phyloP scores from a whole-genome alignment of 1,140 invertebrate genomes.

The Psilanteris sp. region DNA sequence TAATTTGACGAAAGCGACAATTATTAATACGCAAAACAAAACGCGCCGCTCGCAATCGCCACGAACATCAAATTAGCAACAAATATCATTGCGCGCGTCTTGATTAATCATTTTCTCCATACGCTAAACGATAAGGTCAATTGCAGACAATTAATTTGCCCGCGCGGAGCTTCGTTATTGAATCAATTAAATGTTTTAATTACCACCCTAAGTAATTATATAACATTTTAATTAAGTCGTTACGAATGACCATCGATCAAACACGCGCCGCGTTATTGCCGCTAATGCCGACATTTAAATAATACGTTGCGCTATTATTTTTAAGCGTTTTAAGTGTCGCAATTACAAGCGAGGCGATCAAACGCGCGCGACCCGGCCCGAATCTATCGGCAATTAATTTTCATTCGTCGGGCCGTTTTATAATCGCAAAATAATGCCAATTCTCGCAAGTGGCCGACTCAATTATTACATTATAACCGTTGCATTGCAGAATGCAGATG shows the following conservation, averaged over 20 bases:
- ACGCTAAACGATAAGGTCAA: constrained; percentile 53
- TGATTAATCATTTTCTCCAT: constrained; percentile 44
- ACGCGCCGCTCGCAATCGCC: too few relatives aligned
- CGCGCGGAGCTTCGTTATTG: constrained; percentile 31
- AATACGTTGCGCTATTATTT: constrained; percentile 17
- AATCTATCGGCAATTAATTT: constrained; percentile 40
- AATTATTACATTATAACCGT: constrained; percentile 50
- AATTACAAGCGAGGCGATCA: constrained; percentile 32
- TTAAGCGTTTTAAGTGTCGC: not conserved
- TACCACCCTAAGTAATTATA: constrained; percentile 43
- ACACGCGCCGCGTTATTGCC: constrained; percentile 30
- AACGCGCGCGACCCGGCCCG: constrained; percentile 1
- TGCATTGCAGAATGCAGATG: constrained; percentile 31
- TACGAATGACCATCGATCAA: constrained; percentile 37
- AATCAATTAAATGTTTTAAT: constrained; percentile 56
- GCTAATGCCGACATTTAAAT: constrained; percentile 24
- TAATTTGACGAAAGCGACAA: too few relatives aligned
- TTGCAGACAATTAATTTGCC: constrained; percentile 50
- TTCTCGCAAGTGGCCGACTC: constrained; percentile 31
- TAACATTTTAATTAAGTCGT: constrained; percentile 52
- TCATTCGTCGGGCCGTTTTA: constrained; percentile 34
- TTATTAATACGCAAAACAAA: too few relatives aligned
- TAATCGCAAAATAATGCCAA: constrained; percentile 43
- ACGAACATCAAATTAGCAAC: too few relatives aligned
- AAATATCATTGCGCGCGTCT: constrained; percentile 13